phyloP scores from a whole-genome alignment of 2,113 vertebrate genomes.

The Neoarius graeffei region DNA sequence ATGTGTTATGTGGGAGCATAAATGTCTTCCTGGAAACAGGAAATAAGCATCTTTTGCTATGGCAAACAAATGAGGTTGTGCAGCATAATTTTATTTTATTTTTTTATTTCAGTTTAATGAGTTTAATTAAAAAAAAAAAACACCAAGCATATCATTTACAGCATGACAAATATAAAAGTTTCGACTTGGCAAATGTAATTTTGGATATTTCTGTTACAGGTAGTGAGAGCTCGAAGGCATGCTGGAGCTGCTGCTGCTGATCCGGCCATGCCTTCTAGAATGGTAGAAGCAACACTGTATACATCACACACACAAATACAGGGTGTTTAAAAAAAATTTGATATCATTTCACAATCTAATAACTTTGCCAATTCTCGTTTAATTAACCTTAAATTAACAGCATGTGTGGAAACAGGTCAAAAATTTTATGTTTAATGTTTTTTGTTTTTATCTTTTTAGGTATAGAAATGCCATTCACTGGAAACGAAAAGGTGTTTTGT shows the following conservation, averaged over 20 bases:
- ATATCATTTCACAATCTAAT: no score
- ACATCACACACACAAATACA: neutral
- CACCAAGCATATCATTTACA: neutral
- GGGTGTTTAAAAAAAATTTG: no score
- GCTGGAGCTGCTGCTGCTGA: neutral
- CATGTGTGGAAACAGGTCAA: no score
- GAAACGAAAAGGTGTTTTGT: no score
- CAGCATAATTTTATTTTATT: neutral
- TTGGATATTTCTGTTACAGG: slow-evolving; percentile 20
- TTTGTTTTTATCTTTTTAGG: no score
- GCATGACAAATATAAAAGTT: neutral
- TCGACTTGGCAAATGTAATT: neutral
- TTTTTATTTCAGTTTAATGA: neutral
- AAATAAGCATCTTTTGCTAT: neutral
- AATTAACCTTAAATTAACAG: no score
- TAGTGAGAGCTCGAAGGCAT: slow-evolving; percentile 15
- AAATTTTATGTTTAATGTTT: no score
- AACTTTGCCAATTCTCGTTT: no score
- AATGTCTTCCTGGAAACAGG: neutral
- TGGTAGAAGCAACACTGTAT: slow-evolving; percentile 18
- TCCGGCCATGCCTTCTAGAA: slow-evolving; percentile 9
- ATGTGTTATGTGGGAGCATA: neutral
- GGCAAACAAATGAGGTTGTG: neutral
- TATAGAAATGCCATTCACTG: no score
- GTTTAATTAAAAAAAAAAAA: neutral